Base-by-base conservation (phyloP, 2,113 vertebrate genomes). In the Ancistrus triradiatus region DNA sequence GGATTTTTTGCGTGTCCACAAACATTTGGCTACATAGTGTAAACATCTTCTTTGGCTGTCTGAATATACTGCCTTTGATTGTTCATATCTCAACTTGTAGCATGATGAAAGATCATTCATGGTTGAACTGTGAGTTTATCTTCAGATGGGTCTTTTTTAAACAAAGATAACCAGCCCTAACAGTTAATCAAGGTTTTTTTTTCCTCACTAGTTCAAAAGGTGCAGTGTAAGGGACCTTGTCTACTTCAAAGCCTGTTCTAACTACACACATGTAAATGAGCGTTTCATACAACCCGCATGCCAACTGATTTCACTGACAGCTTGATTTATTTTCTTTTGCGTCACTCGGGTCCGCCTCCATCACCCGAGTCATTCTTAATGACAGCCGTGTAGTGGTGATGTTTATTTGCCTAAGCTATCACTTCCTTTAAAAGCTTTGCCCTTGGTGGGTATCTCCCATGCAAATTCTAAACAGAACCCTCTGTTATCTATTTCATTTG, bases 181-280 rank as follows among this genome's bases (percentile, higher is more conserved):
- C 83, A 82, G 75, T 61, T 67, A 71, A 79, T 72, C 81, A n/a
- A n/a, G n/a, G n/a, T n/a, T n/a, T n/a, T n/a, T n/a, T 69, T 85
- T 81, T 77, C 79, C 78, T 80, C 68, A 77, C 49, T 79, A 58
- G 68, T 80, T 50, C 78, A 53, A 73, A 84, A 82, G 70, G 79
- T 82, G 2, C 38, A 13, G 37, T 13, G 11, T 83, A 86, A 77
- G 67, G 77, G 74, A 82, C 83, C 80, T 47, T 65, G 89, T 83
- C 74, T 59, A 88, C 91, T 90, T 91, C 91, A 93, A 93, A 94
- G 91, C 83, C 71, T 58, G 60, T 83, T 85, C 88, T 84, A 82
- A 90, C 80, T 68, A 84, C 77, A 82, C 86, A 82, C 86, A 90
- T 86, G 35, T 87, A 87, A 89, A 88, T 87, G 75, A 77, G 85